These are phyloP conservation scores for Gymnodraco acuticeps DNA, from an alignment of 2,797 vertebrate species.

Conservation along the genomic window DNA sequence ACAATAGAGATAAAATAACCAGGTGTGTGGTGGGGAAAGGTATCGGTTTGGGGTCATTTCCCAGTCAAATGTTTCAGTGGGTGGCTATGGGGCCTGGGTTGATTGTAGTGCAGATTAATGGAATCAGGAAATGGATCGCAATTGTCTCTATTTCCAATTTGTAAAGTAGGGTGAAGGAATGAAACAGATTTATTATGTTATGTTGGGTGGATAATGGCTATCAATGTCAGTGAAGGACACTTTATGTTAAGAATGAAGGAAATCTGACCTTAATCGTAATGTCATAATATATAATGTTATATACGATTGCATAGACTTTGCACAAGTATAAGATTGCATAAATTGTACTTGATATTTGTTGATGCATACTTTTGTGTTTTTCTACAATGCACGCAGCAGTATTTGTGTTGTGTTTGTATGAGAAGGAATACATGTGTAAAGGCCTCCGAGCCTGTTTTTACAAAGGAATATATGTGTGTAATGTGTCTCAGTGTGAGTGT, in stretches of 20 bases:
- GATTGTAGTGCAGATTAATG: slow-evolving; percentile 25
- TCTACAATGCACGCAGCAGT: background rate
- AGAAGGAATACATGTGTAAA: slow-evolving; percentile 39
- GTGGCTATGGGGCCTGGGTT: slow-evolving; percentile 21
- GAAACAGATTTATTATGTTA: background rate
- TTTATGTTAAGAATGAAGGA: background rate
- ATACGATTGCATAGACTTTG: background rate
- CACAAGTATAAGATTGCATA: background rate
- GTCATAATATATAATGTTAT: background rate
- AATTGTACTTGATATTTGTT: background rate
- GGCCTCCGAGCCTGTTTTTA: slow-evolving; percentile 36
- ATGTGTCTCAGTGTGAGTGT: slow-evolving; percentile 37
- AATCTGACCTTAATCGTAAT: slow-evolving; percentile 1
- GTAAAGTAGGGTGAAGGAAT: background rate
- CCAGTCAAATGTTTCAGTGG: slow-evolving; percentile 72
- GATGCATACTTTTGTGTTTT: background rate
- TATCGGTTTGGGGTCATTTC: slow-evolving; percentile 80
- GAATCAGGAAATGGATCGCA: slow-evolving; percentile 24
- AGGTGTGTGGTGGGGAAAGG: slow-evolving; percentile 81
- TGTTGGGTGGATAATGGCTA: background rate
- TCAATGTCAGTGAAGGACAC: background rate
- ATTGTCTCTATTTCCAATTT: slow-evolving; percentile 21
- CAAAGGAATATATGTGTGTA: slow-evolving; percentile 50
- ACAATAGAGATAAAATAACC: slow-evolving; percentile 83
- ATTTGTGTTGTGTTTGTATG: slow-evolving; percentile 17